Evolutionary conservation across 2,888 invertebrate species (phyloP).

Genomic region (Platynereis dumerilii): DNA sequence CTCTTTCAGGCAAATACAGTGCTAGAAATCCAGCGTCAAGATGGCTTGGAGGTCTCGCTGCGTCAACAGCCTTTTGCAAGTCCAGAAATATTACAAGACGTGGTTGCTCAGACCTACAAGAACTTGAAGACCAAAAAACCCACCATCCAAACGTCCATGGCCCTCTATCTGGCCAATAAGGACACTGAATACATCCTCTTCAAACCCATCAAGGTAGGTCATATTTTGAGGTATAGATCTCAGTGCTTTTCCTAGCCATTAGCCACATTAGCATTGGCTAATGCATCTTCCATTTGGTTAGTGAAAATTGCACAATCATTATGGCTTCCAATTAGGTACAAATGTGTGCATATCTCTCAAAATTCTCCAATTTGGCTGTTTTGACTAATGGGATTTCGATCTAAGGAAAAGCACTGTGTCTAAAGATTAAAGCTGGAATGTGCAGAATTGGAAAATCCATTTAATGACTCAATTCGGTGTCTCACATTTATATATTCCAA

Average conservation of each 20-base stretch:
- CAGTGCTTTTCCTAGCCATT: too few species aligned
- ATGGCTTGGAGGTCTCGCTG: conserved; percentile 54
- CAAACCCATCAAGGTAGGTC: conserved; percentile 84
- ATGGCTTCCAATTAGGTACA: too few species aligned
- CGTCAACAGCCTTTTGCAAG: conserved; percentile 72
- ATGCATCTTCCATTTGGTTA: too few species aligned
- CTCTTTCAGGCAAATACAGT: conserved; percentile 59
- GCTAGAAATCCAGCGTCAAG: conserved; percentile 55
- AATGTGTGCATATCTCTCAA: too few species aligned
- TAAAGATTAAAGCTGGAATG: neutral
- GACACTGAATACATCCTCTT: conserved; percentile 98
- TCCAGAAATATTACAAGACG: conserved; percentile 75
- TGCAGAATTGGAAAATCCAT: neutral
- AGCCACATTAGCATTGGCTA: too few species aligned
- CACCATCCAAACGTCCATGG: conserved; percentile 85
- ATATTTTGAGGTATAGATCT: too few species aligned
- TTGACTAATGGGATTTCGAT: too few species aligned
- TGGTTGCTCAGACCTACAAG: conserved; percentile 79
- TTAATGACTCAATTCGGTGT: neutral
- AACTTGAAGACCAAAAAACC: conserved; percentile 82
- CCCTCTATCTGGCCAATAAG: conserved; percentile 91
- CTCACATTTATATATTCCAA: too few species aligned
- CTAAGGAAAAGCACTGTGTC: too few species aligned
- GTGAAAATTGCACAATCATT: too few species aligned
- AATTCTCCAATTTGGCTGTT: too few species aligned